Evolutionary conservation across 2,113 vertebrate species (phyloP).

Genomic region (Gnathonemus echidnorhynchus): DNA sequence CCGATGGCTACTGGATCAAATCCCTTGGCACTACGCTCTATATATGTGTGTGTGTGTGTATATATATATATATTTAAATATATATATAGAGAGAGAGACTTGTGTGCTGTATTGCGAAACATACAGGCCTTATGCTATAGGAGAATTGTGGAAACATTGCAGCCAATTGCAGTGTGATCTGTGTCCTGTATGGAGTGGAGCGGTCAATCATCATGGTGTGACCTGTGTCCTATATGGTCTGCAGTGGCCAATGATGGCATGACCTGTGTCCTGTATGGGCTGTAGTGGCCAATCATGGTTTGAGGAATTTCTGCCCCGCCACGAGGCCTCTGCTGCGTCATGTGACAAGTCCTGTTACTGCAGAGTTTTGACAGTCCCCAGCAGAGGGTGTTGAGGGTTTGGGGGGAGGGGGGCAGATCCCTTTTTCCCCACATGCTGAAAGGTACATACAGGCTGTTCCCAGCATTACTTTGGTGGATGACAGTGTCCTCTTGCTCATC

Average conservation of each 20-base stretch:
- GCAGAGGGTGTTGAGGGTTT: slow-evolving; percentile 53
- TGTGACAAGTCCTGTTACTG: slow-evolving; percentile 64
- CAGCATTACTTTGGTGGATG: background rate
- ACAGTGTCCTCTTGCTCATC: background rate
- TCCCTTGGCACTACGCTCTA: background rate
- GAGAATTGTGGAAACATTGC: background rate
- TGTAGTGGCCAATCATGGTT: background rate
- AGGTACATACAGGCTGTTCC: background rate
- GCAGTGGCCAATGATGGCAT: background rate
- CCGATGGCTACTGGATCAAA: background rate
- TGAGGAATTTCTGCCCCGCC: slow-evolving; percentile 15
- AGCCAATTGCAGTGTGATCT: background rate
- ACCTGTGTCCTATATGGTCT: background rate
- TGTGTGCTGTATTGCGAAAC: background rate
- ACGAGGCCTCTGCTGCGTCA: slow-evolving; percentile 50
- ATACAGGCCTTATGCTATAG: background rate
- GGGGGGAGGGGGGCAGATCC: slow-evolving; percentile 24
- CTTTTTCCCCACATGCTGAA: background rate
- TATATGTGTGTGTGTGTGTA: background rate
- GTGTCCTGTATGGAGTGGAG: background rate
- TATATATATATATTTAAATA: too few species aligned
- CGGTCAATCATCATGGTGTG: background rate
- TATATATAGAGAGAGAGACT: background rate
- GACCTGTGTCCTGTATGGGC: background rate
- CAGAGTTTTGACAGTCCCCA: slow-evolving; percentile 34